Percentiles rank a stretch among this genome's conserved stretches.
phyloP scores from a whole-genome alignment of 2,113 vertebrate species.

The Xiphorhynchus elegans region DNA sequence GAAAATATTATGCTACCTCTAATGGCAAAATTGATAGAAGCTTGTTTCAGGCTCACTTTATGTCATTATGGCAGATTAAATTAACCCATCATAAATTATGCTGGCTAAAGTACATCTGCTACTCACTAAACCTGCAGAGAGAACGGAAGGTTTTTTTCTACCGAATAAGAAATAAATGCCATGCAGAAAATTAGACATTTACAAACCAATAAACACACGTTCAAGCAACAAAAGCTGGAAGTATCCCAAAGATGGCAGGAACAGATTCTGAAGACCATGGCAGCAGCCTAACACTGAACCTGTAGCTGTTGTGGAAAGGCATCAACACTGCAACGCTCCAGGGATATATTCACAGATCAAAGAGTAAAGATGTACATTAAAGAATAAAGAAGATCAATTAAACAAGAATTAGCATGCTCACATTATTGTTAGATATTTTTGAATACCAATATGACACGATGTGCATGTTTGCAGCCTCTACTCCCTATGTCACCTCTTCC shows the following conservation, averaged over 20 bases:
- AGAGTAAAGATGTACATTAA: background rate
- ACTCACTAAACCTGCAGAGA: slow-evolving; percentile 61
- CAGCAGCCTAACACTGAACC: background rate
- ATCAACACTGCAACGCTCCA: background rate
- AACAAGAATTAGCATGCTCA: background rate
- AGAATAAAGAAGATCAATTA: background rate
- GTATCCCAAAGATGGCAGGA: background rate
- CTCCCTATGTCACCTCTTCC: background rate
- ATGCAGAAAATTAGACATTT: background rate
- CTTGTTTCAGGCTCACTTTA: slow-evolving; percentile 70
- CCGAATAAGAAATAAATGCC: background rate
- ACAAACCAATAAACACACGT: background rate
- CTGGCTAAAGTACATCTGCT: slow-evolving; percentile 62
- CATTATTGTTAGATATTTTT: background rate
- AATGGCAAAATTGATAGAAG: slow-evolving; percentile 67
- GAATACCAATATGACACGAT: background rate
- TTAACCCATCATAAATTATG: slow-evolving; percentile 72
- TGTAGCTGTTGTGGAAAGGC: background rate
- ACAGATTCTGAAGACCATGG: background rate
- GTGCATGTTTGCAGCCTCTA: background rate
- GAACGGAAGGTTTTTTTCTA: background rate
- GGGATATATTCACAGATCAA: background rate
- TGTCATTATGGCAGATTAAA: slow-evolving; percentile 72
- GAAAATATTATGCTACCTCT: slow-evolving; percentile 73
- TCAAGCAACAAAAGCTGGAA: background rate